These are phyloP conservation scores for Pluvianellus socialis DNA, from an alignment of 2,113 vertebrate species.

Conservation along the genomic window DNA sequence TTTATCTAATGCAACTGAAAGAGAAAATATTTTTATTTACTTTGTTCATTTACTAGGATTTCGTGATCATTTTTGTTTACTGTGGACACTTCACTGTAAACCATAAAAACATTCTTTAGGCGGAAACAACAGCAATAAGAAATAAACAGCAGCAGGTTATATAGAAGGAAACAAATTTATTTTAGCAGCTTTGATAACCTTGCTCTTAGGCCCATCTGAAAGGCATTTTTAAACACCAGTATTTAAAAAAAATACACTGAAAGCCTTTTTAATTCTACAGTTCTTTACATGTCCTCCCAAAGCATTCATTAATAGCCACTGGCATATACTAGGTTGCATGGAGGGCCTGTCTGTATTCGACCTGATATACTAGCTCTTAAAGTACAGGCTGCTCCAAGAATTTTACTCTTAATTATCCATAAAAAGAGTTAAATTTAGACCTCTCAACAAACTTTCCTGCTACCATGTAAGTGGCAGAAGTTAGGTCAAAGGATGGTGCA, in stretches of 20 bases:
- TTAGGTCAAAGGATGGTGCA: neutral
- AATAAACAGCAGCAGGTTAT: neutral
- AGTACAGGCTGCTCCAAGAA: neutral
- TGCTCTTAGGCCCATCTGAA: neutral
- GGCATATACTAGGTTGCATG: neutral
- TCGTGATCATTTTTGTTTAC: neutral
- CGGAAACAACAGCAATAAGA: neutral
- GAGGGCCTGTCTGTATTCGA: neutral
- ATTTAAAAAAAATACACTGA: neutral
- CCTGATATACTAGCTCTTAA: neutral
- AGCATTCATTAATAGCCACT: neutral
- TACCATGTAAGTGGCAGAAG: neutral
- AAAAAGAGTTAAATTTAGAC: neutral
- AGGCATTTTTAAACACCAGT: neutral
- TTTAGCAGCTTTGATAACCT: neutral
- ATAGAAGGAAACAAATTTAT: neutral
- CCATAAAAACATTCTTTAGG: neutral
- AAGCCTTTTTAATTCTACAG: neutral
- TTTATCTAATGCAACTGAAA: neutral
- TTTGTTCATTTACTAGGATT: neutral
- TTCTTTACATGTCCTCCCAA: neutral
- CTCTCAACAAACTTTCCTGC: neutral
- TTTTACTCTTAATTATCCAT: neutral
- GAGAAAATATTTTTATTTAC: neutral
- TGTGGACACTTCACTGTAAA: neutral